Evolutionary conservation across 2,888 invertebrate genomes (phyloP), one percentile per base, ranked within the genome.

Genomic region (Celastrina argiolus): DNA sequence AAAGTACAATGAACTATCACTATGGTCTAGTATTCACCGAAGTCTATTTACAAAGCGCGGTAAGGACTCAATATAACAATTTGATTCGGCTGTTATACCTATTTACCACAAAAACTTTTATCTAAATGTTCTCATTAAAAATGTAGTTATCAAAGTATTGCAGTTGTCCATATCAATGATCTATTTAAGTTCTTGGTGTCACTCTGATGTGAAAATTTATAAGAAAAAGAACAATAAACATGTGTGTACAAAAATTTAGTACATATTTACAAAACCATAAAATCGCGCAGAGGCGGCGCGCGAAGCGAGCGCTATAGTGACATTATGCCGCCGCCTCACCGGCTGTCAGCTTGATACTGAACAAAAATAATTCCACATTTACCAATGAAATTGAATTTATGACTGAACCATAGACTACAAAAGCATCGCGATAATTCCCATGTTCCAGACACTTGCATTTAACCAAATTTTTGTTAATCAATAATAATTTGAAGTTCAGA

Each of bases 261-360:
- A 61, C 61, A 61, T 61, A 31, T 87, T 87, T 82, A 85, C 82
- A 74, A 84, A 78, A 81, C 68, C 75, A 83, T 78, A 85, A 85
- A 84, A 84, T 85, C 88, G 85, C 85, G 85, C 81, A 86, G 84
- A 85, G 88, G 87, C 89, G 90, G 88, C 88, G 88, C 83, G 85
- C 83, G 83, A 82, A 77, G 76, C 73, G 70, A 74, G 78, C 75
- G 74, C 74, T 77, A 74, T 66, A 72, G 73, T 68, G 74, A 79
- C 76, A 78, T 81, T 77, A 84, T 86, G 85, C 87, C 85, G 85
- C 89, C 88, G 86, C 87, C 87, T 85, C 85, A 78, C 87, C 89
- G 89, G 89, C 84, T 87, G 88, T 87, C 88, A 85, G 86, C 87
- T 90, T 89, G 89, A 87, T 89, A 91, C 91, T 91, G 87, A 90